Base-by-base conservation (phyloP, 2,797 vertebrate genomes). In the Brotula barbata region DNA sequence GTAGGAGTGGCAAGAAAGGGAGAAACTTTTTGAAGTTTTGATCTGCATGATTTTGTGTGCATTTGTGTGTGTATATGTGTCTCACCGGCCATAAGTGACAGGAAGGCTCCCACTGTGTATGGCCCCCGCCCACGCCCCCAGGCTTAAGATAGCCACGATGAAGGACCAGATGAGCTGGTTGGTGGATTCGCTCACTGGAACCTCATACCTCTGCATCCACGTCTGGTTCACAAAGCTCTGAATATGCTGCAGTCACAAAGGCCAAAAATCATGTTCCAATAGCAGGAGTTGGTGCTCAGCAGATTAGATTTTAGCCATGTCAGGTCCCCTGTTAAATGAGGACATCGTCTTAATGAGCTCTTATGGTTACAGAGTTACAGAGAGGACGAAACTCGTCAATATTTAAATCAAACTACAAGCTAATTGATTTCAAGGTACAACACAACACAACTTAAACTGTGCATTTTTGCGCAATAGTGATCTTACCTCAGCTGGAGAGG, bases 141-240 rank as follows among this genome's bases (percentile, higher is more conserved):
- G 83, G 58, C 88, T 89, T 48, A 91, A 80, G 43, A 90, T 56
- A 1, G 92, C 90, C 73, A 93, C 86, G 2, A 92, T 72, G 23
- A 91, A 86, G 73, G 91, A 92, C 92, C 92, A 93, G 72, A 91
- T 71, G 65, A 93, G 62, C 54, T 87, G 88, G 61, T 83, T 67
- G 58, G 83, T 71, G 0, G 90, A 84, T 1, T 86, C 77, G 0
- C 65, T 64, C 58, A 88, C 71, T 7, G 89, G 73, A 39, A 37
- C 65, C 1, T 72, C 64, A 0, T 90, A 91, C 39, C 92, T 85
- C 57, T 23, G 47, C 69, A 88, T 40, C 91, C 91, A 93, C 2
- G 88, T 92, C 40, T 85, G 66, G 58, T 59, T 86, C 59, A 92
- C 89, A 74, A 93, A 94, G 14, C 22, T 80, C 51, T 92, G 88